A percentile compares a stretch with the other conserved stretches of the same genome.
phyloP scores from a whole-genome alignment of 2,888 invertebrate species.

The Helleia helle region DNA sequence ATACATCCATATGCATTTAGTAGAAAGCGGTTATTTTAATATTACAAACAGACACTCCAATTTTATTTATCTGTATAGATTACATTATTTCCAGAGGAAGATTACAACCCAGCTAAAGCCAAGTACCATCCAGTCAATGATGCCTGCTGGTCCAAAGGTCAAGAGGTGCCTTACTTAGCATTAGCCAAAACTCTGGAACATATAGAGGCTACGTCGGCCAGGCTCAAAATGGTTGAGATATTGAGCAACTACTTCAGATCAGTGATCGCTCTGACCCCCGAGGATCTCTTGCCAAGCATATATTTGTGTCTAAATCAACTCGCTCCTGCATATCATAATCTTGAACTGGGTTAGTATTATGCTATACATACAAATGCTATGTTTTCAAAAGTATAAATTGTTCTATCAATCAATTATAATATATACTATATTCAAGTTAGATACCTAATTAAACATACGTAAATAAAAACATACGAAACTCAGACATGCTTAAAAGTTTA shows the following conservation, averaged over 20 bases:
- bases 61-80: too few relatives aligned
- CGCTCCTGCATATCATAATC: constrained; percentile 91
- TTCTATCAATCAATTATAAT: too few relatives aligned
- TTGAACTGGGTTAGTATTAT: constrained; percentile 75
- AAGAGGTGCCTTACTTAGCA: constrained; percentile 93
- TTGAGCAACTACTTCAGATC: constrained; percentile 92
- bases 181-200: constrained; percentile 91
- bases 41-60: too few relatives aligned
- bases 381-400: too few relatives aligned
- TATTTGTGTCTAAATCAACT: constrained; percentile 97
- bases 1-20: too few relatives aligned
- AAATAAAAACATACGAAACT: too few relatives aligned
- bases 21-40: too few relatives aligned
- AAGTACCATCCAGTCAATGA: constrained; percentile 88
- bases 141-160: constrained; percentile 85
- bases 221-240: constrained; percentile 93
- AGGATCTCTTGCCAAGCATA: constrained; percentile 91
- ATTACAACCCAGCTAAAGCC: constrained; percentile 80
- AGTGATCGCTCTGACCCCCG: constrained; percentile 88
- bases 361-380: too few relatives aligned
- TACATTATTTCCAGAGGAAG: constrained; percentile 28
- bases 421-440: too few relatives aligned
- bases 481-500: too few relatives aligned
- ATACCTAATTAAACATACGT: too few relatives aligned
- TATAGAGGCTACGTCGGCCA: constrained; percentile 88